phyloP scores from a whole-genome alignment of 2,797 vertebrate genomes.

The Neopelma chrysocephalum region DNA sequence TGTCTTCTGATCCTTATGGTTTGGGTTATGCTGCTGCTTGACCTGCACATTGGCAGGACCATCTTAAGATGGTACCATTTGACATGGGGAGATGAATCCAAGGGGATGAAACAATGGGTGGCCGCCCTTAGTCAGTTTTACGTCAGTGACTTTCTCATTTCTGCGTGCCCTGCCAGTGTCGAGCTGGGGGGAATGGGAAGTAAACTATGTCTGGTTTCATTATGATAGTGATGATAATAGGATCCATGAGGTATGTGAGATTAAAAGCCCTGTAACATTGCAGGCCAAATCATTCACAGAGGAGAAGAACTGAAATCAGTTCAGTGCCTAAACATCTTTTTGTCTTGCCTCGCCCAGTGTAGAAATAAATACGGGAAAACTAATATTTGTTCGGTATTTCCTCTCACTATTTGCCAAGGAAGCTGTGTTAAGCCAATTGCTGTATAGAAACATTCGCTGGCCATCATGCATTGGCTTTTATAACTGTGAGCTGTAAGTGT shows the following conservation, averaged over 20 bases:
- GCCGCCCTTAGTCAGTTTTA: background rate
- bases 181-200: constrained; percentile 57
- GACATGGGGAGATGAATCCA: background rate
- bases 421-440: background rate
- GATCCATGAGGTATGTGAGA: background rate
- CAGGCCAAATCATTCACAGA: background rate
- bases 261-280: background rate
- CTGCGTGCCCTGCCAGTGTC: constrained; percentile 8
- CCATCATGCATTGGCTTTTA: background rate
- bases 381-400: constrained; percentile 68
- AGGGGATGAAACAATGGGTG: background rate
- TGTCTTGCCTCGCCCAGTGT: constrained; percentile 49
- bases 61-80: background rate
- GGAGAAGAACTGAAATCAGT: constrained; percentile 37
- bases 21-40: background rate
- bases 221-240: constrained; percentile 57
- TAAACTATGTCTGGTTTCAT: constrained; percentile 75
- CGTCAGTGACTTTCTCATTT: constrained; percentile 60
- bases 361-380: constrained; percentile 57
- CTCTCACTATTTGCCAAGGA: constrained; percentile 33
- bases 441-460: background rate
- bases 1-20: background rate
- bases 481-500: background rate
- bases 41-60: background rate
- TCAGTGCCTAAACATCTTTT: constrained; percentile 56